A percentile compares a stretch with the other conserved stretches of the same genome.
phyloP scores from a whole-genome alignment of 1,140 invertebrate genomes.

The Holotrichia oblita region DNA sequence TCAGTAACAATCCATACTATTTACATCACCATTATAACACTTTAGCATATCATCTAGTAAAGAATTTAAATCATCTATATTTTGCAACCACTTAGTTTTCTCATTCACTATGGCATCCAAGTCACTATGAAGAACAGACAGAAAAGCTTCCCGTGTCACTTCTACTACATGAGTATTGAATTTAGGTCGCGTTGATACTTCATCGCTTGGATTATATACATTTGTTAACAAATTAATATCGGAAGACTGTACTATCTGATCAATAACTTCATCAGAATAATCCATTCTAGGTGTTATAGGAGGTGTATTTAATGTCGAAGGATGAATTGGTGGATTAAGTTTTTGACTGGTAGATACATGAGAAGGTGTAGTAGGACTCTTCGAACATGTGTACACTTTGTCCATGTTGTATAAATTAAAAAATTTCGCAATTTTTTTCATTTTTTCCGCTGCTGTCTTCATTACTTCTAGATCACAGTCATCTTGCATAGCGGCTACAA shows the following conservation, averaged over 20 bases:
- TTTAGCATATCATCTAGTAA: conserved; percentile 73
- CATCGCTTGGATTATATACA: conserved; percentile 64
- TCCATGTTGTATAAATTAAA: conserved; percentile 68
- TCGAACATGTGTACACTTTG: conserved; percentile 53
- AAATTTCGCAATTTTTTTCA: conserved; percentile 67
- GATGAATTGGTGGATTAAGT: conserved; percentile 45
- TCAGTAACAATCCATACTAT: conserved; percentile 73
- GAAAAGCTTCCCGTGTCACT: conserved; percentile 67
- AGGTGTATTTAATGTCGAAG: conserved; percentile 37
- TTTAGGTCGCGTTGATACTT: conserved; percentile 52
- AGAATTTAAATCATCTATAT: conserved; percentile 68
- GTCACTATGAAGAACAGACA: conserved; percentile 66
- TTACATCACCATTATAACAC: conserved; percentile 64
- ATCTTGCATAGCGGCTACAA: conserved; percentile 71
- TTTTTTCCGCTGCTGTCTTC: conserved; percentile 67
- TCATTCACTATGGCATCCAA: conserved; percentile 65
- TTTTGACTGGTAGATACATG: conserved; percentile 54
- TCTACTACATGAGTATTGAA: conserved; percentile 53
- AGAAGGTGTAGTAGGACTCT: conserved; percentile 48
- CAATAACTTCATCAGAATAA: conserved; percentile 61
- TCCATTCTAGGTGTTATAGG: conserved; percentile 45
- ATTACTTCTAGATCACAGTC: conserved; percentile 77
- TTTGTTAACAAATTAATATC: conserved; percentile 69
- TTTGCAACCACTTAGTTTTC: conserved; percentile 67
- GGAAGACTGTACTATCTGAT: conserved; percentile 65